These are phyloP conservation scores for Platyscapa corneri DNA, from an alignment of 1,140 invertebrate species.

Conservation along the genomic window DNA sequence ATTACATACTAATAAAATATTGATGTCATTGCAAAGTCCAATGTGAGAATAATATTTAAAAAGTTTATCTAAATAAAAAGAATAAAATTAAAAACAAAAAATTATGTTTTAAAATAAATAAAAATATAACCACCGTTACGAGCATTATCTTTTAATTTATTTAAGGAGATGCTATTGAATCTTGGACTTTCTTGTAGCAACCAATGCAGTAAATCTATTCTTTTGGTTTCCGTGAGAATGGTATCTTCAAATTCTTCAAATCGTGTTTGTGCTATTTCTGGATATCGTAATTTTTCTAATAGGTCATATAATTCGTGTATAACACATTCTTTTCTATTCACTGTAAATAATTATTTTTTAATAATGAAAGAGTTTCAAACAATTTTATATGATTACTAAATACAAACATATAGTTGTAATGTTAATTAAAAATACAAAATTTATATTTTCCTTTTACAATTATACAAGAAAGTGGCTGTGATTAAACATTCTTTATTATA, in stretches of 20 bases:
- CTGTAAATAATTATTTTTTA: slow-evolving; percentile 27
- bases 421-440: too few species aligned
- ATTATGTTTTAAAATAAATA: neutral
- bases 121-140: neutral
- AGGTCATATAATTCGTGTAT: slow-evolving; percentile 53
- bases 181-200: slow-evolving; percentile 46
- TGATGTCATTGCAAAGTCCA: slow-evolving; percentile 53
- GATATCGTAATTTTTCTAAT: slow-evolving; percentile 54
- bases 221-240: slow-evolving; percentile 48
- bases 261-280: slow-evolving; percentile 53
- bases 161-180: slow-evolving; percentile 10
- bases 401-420: too few species aligned
- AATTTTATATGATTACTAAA: too few species aligned
- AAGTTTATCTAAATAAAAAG: slow-evolving; percentile 50
- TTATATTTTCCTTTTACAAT: too few species aligned
- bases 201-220: slow-evolving; percentile 55
- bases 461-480: too few species aligned
- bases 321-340: slow-evolving; percentile 39
- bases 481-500: neutral
- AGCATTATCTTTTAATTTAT: slow-evolving; percentile 38
- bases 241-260: slow-evolving; percentile 49
- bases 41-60: slow-evolving; percentile 54
- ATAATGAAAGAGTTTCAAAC: neutral
- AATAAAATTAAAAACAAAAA: slow-evolving; percentile 16
- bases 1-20: slow-evolving; percentile 54